These are phyloP conservation scores for Helicoverpa armigera DNA, from an alignment of 1,140 invertebrate species.

Conservation along the genomic window DNA sequence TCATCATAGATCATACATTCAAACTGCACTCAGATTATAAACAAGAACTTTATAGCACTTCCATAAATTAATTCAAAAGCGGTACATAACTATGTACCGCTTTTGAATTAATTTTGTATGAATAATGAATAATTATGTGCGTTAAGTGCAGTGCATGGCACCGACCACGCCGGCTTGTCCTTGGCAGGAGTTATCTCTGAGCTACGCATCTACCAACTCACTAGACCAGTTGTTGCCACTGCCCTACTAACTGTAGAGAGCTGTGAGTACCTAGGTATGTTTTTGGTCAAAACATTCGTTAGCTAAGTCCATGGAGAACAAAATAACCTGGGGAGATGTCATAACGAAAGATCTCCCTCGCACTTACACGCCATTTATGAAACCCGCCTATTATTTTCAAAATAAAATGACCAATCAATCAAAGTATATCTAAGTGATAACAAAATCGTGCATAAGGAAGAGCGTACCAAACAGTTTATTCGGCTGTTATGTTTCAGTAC, in stretches of 20 bases:
- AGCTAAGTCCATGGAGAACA: too few relatives aligned
- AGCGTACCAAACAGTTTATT: too few relatives aligned
- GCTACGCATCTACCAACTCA: slow-evolving; percentile 26
- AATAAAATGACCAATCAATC: too few relatives aligned
- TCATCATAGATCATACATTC: background rate
- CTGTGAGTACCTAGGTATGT: background rate
- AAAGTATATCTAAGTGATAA: too few relatives aligned
- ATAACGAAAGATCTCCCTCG: too few relatives aligned
- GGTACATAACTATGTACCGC: background rate
- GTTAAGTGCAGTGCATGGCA: slow-evolving; percentile 12
- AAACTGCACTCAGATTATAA: background rate
- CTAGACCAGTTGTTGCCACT: slow-evolving; percentile 40
- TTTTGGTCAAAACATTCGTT: too few relatives aligned
- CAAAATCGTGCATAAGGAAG: too few relatives aligned
- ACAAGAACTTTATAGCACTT: background rate
- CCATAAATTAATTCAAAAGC: background rate
- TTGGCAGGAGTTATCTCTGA: slow-evolving; percentile 36
- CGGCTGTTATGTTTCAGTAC: too few relatives aligned
- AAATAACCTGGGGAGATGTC: too few relatives aligned
- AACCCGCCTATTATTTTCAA: too few relatives aligned
- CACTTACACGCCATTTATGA: too few relatives aligned
- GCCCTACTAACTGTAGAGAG: slow-evolving; percentile 20
- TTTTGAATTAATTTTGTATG: too few relatives aligned
- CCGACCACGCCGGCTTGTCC: slow-evolving; percentile 4
- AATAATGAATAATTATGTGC: background rate